A percentile compares a stretch with the other conserved stretches of the same genome.
These are phyloP conservation scores for Craniophora ligustri DNA, from an alignment of 2,888 invertebrate species.

Conservation along the genomic window DNA sequence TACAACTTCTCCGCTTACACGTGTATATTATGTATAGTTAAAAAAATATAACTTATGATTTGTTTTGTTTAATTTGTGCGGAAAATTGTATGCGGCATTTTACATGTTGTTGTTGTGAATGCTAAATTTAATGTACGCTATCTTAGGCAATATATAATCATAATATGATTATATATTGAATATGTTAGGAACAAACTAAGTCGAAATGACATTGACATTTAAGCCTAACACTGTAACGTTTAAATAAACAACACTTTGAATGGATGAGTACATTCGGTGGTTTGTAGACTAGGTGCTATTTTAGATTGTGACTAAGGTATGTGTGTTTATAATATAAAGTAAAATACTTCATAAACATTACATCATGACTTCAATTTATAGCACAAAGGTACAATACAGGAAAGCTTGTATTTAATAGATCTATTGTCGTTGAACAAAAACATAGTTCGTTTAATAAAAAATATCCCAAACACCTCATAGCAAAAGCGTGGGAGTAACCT, in stretches of 20 bases:
- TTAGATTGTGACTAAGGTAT: background rate
- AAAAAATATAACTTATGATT: no score
- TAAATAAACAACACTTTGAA: background rate
- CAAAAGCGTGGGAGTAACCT: constrained; percentile 52
- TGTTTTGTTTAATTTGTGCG: no score
- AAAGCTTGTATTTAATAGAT: constrained; percentile 20
- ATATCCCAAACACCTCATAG: constrained; percentile 21
- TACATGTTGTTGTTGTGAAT: no score
- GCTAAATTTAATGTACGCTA: no score
- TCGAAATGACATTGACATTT: no score
- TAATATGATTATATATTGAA: no score
- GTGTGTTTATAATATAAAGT: background rate
- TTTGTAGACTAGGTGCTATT: background rate
- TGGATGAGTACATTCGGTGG: background rate
- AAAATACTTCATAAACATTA: background rate
- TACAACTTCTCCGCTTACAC: no score
- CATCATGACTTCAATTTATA: background rate
- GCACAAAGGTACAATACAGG: constrained; percentile 17
- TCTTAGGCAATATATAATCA: no score
- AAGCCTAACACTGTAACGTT: no score
- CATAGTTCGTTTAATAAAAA: constrained; percentile 20
- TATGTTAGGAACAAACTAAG: no score
- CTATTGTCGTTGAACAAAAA: constrained; percentile 28
- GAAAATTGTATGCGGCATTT: no score
- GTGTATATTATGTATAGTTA: no score